Evolutionary conservation across 2,888 invertebrate genomes (phyloP), one percentile per base, ranked within the genome.

Genomic region (Monoplex corrugatus): DNA sequence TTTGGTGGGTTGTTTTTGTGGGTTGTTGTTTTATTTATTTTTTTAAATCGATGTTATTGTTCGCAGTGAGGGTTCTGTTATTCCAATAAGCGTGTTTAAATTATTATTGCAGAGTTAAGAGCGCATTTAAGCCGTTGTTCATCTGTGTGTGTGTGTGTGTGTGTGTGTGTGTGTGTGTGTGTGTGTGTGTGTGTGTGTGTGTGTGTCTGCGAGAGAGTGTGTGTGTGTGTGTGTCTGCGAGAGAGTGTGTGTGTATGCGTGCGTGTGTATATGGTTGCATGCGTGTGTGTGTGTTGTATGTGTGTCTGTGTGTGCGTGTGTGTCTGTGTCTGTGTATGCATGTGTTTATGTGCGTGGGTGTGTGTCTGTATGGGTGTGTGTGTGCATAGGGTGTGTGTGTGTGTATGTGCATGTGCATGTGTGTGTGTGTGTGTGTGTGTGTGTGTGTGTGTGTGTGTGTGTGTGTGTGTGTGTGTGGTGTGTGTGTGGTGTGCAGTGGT

Each of bases 401-500:
- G 40, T 40, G 40, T 40, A 28, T 43, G 80, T 80, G 40, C n/a
- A 43, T 50, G 8, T 50, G 50, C 50, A 13, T 50, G 50, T 50
- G 50, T 50, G 50, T 50, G 50, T 50, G 50, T 80, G 80, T 80
- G 80, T 43, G 80, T 80, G 80, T 80, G 80, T 80, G 43, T 80
- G 80, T 80, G 80, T 80, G 80, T 80, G 80, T 75, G 75, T 75
- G 75, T 75, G 38, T 38, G 38, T 75, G 45, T 82, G 82, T 82
- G 45, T 45, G 45, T 82, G 45, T 82, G 82, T 82, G 82, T 82
- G 82, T 84, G 83, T 63, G 89, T 90, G 32, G 85, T 92, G 93
- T 91, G 16, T 78, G 86, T 19, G 84, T 68, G 28, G 57, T 84
- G 28, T 45, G 86, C 0, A 93, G 94, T 43, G 32, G 43, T 28